A percentile compares a stretch with the other conserved stretches of the same genome.
These are phyloP conservation scores for Oreochromis mossambicus DNA, from an alignment of 2,797 vertebrate genomes.

Conservation along the genomic window DNA sequence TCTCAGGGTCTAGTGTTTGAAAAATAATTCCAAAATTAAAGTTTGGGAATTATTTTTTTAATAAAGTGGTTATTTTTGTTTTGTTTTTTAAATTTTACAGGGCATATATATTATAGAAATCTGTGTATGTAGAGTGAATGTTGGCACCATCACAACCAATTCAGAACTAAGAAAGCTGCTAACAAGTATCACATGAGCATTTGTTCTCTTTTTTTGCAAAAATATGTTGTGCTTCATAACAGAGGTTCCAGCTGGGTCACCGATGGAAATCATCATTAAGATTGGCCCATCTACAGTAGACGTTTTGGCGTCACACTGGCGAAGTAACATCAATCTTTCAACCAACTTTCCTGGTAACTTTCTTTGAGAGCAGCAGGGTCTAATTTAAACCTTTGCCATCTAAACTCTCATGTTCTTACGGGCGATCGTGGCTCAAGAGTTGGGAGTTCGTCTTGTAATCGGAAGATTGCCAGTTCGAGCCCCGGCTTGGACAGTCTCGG, in stretches of 20 bases:
- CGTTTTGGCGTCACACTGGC: not conserved
- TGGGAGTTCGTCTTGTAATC: too few relatives aligned
- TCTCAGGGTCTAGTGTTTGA: not conserved
- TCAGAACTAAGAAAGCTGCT: not conserved
- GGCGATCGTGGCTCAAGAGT: too few relatives aligned
- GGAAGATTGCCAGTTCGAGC: too few relatives aligned
- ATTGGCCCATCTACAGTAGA: not conserved
- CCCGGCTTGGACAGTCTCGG: too few relatives aligned
- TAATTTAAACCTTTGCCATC: not conserved
- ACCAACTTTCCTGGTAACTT: not conserved
- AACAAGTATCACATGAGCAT: not conserved
- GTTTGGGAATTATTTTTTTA: not conserved
- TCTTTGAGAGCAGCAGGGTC: not conserved
- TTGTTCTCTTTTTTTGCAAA: not conserved
- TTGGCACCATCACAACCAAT: not conserved
- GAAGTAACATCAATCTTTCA: not conserved
- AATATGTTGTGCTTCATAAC: not conserved
- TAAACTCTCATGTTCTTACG: not conserved
- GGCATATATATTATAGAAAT: not conserved
- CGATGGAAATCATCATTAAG: not conserved
- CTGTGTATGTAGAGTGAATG: not conserved
- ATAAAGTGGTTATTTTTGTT: not conserved
- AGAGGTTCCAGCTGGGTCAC: not conserved
- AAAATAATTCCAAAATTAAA: not conserved
- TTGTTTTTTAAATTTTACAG: rapidly evolving